These are phyloP conservation scores for Pachyramphus minor DNA, from an alignment of 2,113 vertebrate genomes.

Conservation along the genomic window DNA sequence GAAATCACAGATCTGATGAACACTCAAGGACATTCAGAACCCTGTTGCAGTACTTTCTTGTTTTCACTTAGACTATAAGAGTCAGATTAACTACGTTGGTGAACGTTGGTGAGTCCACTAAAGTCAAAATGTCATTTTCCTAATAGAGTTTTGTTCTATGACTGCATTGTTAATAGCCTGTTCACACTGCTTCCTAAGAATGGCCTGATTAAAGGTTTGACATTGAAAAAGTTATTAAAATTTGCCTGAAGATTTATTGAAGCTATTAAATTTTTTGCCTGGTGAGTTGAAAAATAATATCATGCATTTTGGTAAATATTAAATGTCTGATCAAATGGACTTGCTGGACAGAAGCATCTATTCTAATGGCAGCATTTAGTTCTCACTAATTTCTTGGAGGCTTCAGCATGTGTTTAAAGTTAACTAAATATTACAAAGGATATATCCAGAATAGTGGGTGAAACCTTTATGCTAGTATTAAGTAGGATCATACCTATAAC, in stretches of 20 bases:
- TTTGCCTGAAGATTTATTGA: neutral
- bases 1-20: neutral
- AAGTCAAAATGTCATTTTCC: slow-evolving; percentile 14
- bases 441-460: neutral
- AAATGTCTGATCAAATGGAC: neutral
- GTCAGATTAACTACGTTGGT: neutral
- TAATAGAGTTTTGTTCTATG: slow-evolving; percentile 19
- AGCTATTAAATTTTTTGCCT: neutral
- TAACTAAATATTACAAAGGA: neutral
- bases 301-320: neutral
- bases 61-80: neutral
- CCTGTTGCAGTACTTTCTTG: neutral
- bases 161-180: slow-evolving; percentile 24
- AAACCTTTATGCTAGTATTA: neutral
- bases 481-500: neutral
- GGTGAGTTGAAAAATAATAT: neutral
- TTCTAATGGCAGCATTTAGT: neutral
- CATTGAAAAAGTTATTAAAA: slow-evolving; percentile 34
- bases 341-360: neutral
- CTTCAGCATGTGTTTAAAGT: neutral
- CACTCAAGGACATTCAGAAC: neutral
- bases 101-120: neutral
- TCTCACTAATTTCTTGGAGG: neutral
- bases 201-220: neutral
- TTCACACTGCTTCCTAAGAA: neutral